Evolutionary conservation across 2,797 vertebrate species (phyloP).

Genomic region (Hyperoplus immaculatus): DNA sequence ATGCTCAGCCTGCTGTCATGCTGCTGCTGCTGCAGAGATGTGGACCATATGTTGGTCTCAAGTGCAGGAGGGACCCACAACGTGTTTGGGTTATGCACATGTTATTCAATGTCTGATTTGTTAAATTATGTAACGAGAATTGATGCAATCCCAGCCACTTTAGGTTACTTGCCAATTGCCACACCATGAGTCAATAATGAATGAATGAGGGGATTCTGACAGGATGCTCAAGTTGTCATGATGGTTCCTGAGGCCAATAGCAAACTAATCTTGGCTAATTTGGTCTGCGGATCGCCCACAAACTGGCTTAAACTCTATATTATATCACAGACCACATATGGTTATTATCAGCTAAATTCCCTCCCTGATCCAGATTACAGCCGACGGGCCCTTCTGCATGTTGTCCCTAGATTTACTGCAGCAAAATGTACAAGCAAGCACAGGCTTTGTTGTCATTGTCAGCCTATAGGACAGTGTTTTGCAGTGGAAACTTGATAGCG

Average conservation of each 20-base stretch:
- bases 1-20: constrained; percentile 51
- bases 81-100: constrained; percentile 25
- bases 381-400: constrained; percentile 19
- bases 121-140: constrained; percentile 51
- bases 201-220: constrained; percentile 43
- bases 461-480: constrained; percentile 60
- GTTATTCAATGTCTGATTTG: constrained; percentile 39
- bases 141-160: constrained; percentile 54
- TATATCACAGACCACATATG: constrained; percentile 20
- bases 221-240: constrained; percentile 46
- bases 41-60: constrained; percentile 52
- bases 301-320: constrained; percentile 37
- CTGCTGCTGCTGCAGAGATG: constrained; percentile 66
- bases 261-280: constrained; percentile 39
- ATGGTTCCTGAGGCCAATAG: constrained; percentile 21
- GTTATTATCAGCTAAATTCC: constrained; percentile 29
- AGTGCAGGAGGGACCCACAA: constrained; percentile 39
- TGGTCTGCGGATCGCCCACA: constrained; percentile 36
- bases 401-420: constrained; percentile 42
- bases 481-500: constrained; percentile 74
- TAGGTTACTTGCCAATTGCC: constrained; percentile 50
- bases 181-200: constrained; percentile 67
- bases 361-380: constrained; percentile 49
- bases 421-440: constrained; percentile 31
- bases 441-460: constrained; percentile 68